These are phyloP conservation scores for Brassicogethes aeneus DNA, from an alignment of 2,888 invertebrate species.

Conservation along the genomic window DNA sequence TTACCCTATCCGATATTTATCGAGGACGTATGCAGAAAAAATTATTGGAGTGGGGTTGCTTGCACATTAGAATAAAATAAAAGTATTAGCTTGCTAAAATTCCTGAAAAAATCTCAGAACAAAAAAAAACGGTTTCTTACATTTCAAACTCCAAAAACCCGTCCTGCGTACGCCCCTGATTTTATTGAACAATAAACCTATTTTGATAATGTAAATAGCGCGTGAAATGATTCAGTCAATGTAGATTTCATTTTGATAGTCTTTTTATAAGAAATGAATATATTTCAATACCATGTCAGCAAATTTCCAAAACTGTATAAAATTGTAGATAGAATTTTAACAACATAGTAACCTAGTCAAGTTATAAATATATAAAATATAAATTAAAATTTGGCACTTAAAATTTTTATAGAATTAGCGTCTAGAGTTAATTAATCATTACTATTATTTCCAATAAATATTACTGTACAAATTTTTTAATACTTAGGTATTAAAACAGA, in stretches of 20 bases:
- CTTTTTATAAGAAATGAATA: conserved; percentile 9
- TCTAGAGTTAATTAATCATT: too few relatives aligned
- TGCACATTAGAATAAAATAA: too few relatives aligned
- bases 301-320: conserved; percentile 28
- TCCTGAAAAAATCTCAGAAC: too few relatives aligned
- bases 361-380: conserved; percentile 21
- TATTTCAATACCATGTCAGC: conserved; percentile 19
- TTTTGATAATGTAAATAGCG: not conserved
- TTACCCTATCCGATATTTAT: not conserved
- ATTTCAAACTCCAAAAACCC: too few relatives aligned
- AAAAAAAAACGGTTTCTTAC: too few relatives aligned
- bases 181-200: too few relatives aligned
- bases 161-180: too few relatives aligned
- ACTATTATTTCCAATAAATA: conserved; percentile 3
- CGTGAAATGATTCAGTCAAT: not conserved
- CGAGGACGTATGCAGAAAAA: not conserved
- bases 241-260: conserved; percentile 2
- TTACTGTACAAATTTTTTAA: conserved; percentile 8
- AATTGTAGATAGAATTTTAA: conserved; percentile 35
- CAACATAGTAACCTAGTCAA: conserved; percentile 32
- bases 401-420: conserved; percentile 26
- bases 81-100: too few relatives aligned
- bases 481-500: not conserved
- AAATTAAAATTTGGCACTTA: conserved; percentile 29
- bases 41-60: too few relatives aligned